Evolutionary conservation across 92 coral and sea anemone genomes (phyloP), one percentile per base, ranked within the genome.

Genomic region (Epizoanthus scotinus): DNA sequence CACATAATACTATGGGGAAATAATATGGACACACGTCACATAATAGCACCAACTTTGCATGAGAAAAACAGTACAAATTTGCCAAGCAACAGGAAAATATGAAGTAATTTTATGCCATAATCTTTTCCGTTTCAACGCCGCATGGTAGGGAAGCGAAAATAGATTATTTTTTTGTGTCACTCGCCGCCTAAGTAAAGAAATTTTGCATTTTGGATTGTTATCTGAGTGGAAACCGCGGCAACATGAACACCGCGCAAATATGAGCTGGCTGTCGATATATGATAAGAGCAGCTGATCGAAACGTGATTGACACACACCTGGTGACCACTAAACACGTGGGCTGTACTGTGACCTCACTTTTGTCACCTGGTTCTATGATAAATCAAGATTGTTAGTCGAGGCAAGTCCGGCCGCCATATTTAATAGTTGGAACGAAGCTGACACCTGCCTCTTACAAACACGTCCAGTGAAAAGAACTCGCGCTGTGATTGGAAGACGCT

Each of bases 301-400:
- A 50, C 68, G 56, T 90, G 90, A 92, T 87, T 87, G 94, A 87
- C 94, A 91, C 81, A 86, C 97, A 93, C 91, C 97, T 93, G 97
- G 97, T 79, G 81, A 86, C 85, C 88, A 73, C 89, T 79, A 79
- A 84, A 93, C 97, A 93, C 97, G 97, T 93, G 97, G 94, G 84
- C 52, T 67, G 82, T 81, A 86, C 85, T 84, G 89, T 84, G 93
- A 89, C 86, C 90, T 79, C 87, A 66, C 70, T 12, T 40, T 74
- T 65, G 89, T 93, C 97, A 93, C 92, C 97, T 93, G 97, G 79
- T 71, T 83, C 82, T 85, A 70, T 86, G 86, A 85, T 84, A 82
- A 87, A 85, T 87, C 97, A 90, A 87, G 63, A 75, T 34, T 75
- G 55, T 57, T 75, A 21, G 68, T 67, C 49, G 22, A 15, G 55